These are phyloP conservation scores for Clinocottus analis DNA, from an alignment of 2,113 vertebrate genomes.

Conservation along the genomic window DNA sequence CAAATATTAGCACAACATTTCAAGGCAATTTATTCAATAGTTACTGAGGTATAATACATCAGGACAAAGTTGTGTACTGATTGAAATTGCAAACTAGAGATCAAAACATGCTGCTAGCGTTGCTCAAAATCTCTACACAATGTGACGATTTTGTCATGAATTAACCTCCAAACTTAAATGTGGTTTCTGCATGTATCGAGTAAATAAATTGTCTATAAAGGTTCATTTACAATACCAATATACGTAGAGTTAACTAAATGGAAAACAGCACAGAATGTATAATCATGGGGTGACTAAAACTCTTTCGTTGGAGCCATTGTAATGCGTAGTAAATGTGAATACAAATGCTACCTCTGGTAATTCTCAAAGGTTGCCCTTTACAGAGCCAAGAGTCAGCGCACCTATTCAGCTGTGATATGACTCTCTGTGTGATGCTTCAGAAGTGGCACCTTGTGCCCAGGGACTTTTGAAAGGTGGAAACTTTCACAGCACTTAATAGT, in stretches of 20 bases:
- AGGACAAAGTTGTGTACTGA: neutral
- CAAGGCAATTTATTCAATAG: neutral
- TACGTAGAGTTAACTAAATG: neutral
- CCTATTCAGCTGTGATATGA: conserved; percentile 44
- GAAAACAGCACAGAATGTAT: neutral
- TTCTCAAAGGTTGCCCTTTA: conserved; percentile 76
- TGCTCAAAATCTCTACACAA: neutral
- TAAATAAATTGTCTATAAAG: neutral
- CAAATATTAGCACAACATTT: neutral
- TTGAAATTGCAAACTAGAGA: neutral
- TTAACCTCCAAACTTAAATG: neutral
- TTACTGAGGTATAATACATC: neutral
- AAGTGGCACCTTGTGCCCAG: conserved; percentile 23
- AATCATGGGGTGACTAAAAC: neutral
- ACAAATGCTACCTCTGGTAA: conserved; percentile 68
- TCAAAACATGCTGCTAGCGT: neutral
- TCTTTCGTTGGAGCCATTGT: conserved; percentile 33
- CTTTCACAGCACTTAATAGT: conserved; percentile 33
- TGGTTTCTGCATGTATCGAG: neutral
- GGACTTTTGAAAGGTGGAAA: conserved; percentile 56
- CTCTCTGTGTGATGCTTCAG: conserved; percentile 34
- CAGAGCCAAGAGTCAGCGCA: conserved; percentile 58
- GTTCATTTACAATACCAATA: neutral
- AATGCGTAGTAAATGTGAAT: conserved; percentile 46
- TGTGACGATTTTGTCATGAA: neutral